These are phyloP conservation scores for Morinoia aosen DNA, from an alignment of 2,888 invertebrate species.

Conservation along the genomic window DNA sequence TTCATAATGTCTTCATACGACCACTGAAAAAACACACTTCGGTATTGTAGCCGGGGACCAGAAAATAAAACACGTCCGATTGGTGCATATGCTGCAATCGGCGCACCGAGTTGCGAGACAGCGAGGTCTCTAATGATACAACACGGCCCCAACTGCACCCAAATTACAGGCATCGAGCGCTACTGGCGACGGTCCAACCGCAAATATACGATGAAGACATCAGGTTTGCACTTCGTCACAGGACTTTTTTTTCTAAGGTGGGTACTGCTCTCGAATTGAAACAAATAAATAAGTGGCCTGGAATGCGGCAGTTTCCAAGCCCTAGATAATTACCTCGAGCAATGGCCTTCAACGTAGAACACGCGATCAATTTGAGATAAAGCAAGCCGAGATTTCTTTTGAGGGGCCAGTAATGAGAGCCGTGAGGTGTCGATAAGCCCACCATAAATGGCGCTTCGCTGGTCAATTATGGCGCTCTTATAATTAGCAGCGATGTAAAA, in stretches of 20 bases:
- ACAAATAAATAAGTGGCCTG: background rate
- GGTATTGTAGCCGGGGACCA: background rate
- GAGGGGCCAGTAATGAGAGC: constrained; percentile 16
- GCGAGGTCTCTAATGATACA: background rate
- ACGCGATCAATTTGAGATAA: constrained; percentile 36
- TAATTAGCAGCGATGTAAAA: background rate
- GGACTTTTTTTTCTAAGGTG: background rate
- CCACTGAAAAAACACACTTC: background rate
- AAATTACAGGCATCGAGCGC: background rate
- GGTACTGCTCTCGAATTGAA: background rate
- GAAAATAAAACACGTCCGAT: background rate
- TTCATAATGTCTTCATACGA: background rate
- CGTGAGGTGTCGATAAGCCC: constrained; percentile 8
- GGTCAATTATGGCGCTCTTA: background rate
- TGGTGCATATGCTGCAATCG: background rate
- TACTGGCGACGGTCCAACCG: background rate
- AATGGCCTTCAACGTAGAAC: constrained; percentile 31
- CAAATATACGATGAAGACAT: background rate
- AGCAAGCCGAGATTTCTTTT: background rate
- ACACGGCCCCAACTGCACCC: background rate
- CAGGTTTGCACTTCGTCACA: background rate
- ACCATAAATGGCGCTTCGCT: constrained; percentile 23
- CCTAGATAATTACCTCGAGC: constrained; percentile 9
- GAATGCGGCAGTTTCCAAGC: constrained; percentile 10
- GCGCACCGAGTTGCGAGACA: background rate